A percentile compares a stretch with the other conserved stretches of the same genome.
Evolutionary conservation across 2,888 invertebrate species (phyloP).

Genomic region (Yponomeuta evonymella): DNA sequence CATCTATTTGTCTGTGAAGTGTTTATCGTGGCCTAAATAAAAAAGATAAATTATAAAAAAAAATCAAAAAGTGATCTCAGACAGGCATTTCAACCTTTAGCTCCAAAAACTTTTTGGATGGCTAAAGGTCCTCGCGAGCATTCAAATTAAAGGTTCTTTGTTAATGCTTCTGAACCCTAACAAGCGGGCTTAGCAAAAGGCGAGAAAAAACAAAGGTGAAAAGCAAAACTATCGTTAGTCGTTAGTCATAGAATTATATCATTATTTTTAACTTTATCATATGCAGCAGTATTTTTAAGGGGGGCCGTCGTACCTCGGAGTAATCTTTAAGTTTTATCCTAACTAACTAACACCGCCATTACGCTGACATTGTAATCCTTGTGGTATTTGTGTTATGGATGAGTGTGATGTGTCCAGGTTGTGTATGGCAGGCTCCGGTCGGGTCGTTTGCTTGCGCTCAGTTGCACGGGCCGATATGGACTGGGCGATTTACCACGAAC

Average conservation of each 20-base stretch:
- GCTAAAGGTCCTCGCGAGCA: constrained; percentile 28
- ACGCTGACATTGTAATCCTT: constrained; percentile 33
- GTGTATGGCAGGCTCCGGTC: constrained; percentile 8
- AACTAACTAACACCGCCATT: constrained; percentile 37
- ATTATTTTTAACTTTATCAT: constrained; percentile 72
- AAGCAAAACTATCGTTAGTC: constrained; percentile 40
- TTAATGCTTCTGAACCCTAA: background rate
- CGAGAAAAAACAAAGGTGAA: constrained; percentile 23
- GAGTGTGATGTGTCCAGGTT: constrained; percentile 20
- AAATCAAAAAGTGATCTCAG: constrained; percentile 30
- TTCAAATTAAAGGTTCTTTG: background rate
- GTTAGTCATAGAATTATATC: constrained; percentile 68
- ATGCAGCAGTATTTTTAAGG: constrained; percentile 73
- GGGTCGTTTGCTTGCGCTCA: background rate
- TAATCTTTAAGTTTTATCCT: constrained; percentile 61
- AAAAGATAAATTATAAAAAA: background rate
- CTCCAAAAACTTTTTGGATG: constrained; percentile 22
- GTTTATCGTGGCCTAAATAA: constrained; percentile 15
- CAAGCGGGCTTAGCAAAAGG: background rate
- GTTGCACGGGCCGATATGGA: background rate
- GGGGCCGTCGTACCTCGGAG: constrained; percentile 42
- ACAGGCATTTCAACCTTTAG: constrained; percentile 31
- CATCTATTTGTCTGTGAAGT: constrained; percentile 11
- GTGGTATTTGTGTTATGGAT: background rate
- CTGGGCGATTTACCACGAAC: background rate